Evolutionary conservation across 2,113 vertebrate genomes (phyloP), one percentile per base, ranked within the genome.

Genomic region (Leptobrachium ailaonicum): DNA sequence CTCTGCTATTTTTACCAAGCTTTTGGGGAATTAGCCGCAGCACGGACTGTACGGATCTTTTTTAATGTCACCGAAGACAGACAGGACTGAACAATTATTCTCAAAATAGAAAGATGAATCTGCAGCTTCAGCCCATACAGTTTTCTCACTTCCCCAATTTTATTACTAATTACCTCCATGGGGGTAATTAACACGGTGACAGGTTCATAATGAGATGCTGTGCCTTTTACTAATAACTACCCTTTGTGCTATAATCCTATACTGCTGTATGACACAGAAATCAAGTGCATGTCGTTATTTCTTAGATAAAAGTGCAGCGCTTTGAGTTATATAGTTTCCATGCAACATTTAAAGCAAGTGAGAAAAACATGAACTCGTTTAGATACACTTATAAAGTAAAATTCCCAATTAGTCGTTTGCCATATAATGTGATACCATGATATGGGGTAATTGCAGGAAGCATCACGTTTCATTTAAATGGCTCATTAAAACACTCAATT

Each of bases 401-500:
- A 67, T 54, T 54, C 6, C 10, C 63, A 43, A 43, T 66, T 8
- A 66, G 43, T 11, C 9, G 47, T 42, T 53, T 76, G 63, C 75
- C 75, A 76, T 67, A 76, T 68, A 6, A 76, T 54, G 66, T 67
- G 47, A 41, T 54, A n/a, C 74, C 13, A 4, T n/a, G 47, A 67
- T 13, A 32, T 6, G 32, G 64, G 47, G 75, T 76, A 68, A 76
- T 68, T 66, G 63, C 40, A 13, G 60, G 64, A 41, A 41, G 6
- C 13, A 20, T 4, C 3, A 13, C 41, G 40, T 56, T 68, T 76
- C 20, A 76, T 54, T 42, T 53, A 11, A 47, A 12, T 67, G 1
- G 63, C 47, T 66, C 66, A 76, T 76, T 66, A 67, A 76, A 76
- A 68, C 64, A 68, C 67, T 76, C 32, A 54, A 68, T 76, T 76